phyloP scores from a whole-genome alignment of 2,888 invertebrate species.

The Cephus runcator region DNA sequence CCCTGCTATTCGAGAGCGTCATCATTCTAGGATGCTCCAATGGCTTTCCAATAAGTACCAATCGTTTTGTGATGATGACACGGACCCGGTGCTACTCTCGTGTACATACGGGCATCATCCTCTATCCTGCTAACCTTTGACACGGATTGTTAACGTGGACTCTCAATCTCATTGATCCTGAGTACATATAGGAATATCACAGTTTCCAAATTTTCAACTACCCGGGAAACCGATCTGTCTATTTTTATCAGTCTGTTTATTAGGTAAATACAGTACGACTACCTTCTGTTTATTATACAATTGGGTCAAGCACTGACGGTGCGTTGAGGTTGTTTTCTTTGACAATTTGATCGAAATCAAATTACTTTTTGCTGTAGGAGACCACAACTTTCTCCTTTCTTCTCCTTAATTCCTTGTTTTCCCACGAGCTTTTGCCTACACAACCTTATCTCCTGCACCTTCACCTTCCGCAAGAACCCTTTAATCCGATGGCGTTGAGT shows the following conservation, averaged over 20 bases:
- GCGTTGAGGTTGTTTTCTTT: background rate
- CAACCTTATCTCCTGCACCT: background rate
- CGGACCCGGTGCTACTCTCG: background rate
- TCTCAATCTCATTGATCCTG: background rate
- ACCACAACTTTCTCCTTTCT: background rate
- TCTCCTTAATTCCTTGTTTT: background rate
- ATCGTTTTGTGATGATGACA: background rate
- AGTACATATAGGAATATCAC: background rate
- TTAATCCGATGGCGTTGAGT: background rate
- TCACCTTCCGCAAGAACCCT: background rate
- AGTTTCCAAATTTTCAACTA: background rate
- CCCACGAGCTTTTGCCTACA: background rate
- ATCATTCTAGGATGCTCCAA: background rate
- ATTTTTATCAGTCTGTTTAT: background rate
- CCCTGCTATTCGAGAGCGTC: background rate
- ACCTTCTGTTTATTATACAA: background rate
- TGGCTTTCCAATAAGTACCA: background rate
- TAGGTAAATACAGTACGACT: background rate
- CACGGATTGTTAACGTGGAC: background rate
- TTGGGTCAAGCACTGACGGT: background rate
- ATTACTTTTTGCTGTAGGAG: background rate
- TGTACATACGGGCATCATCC: background rate
- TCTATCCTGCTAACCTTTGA: background rate
- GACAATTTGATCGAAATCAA: background rate
- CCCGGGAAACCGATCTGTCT: too few species aligned